These are phyloP conservation scores for Epizoanthus stellaris DNA, from an alignment of 92 coral and sea anemone genomes.

Conservation along the genomic window DNA sequence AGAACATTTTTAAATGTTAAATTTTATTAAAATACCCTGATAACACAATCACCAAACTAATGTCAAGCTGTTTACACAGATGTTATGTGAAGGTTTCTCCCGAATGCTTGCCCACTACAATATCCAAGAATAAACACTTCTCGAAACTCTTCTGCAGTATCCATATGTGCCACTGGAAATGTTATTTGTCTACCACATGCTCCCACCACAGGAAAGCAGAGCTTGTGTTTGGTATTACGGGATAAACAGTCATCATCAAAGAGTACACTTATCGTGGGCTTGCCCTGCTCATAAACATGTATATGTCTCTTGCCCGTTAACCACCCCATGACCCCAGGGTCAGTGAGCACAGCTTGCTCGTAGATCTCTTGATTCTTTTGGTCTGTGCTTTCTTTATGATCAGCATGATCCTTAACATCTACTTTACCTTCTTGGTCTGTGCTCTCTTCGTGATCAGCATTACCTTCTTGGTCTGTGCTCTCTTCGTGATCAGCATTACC, in stretches of 20 bases:
- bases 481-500: too few species aligned
- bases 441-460: too few species aligned
- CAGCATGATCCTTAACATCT: neutral
- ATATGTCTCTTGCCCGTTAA: constrained; percentile 35
- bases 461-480: too few species aligned
- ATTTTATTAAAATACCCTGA: too few species aligned
- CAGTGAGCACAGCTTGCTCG: neutral
- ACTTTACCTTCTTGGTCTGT: too few species aligned
- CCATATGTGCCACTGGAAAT: constrained; percentile 49
- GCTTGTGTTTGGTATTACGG: constrained; percentile 28
- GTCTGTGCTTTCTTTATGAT: neutral
- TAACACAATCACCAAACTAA: too few species aligned
- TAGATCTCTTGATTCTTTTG: neutral
- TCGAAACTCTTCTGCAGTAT: constrained; percentile 23
- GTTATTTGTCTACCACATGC: constrained; percentile 49
- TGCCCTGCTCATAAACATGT: constrained; percentile 30
- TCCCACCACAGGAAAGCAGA: constrained; percentile 48
- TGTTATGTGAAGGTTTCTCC: neutral
- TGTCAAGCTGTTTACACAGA: too few species aligned
- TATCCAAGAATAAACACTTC: constrained; percentile 50
- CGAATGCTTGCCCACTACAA: constrained; percentile 54
- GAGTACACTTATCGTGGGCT: constrained; percentile 4
- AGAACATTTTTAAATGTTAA: too few species aligned
- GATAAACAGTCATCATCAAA: constrained; percentile 32
- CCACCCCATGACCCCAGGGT: constrained; percentile 19